Percentiles rank a stretch among this genome's conserved stretches.
Evolutionary conservation across 2,888 invertebrate species (phyloP).

Genomic region (Macrosoma leucophasiata): DNA sequence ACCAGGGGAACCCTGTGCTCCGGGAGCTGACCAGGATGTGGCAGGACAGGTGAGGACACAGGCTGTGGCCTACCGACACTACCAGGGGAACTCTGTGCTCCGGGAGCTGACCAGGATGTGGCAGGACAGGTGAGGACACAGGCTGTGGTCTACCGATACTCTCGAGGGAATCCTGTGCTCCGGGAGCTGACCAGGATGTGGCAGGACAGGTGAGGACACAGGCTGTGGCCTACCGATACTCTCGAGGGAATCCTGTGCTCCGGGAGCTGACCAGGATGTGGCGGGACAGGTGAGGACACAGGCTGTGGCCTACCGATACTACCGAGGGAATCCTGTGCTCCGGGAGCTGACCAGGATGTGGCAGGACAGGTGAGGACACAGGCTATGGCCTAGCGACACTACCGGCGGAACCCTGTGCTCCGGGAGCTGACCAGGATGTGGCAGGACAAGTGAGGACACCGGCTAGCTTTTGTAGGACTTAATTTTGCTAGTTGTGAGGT

Average conservation of each 20-base stretch:
- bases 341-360: slow-evolving; percentile 81
- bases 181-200: slow-evolving; percentile 81
- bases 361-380: slow-evolving; percentile 81
- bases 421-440: slow-evolving; percentile 81
- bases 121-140: slow-evolving; percentile 81
- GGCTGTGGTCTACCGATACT: slow-evolving; percentile 78
- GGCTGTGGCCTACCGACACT: slow-evolving; percentile 78
- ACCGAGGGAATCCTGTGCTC: slow-evolving; percentile 82
- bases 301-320: slow-evolving; percentile 78
- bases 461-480: too few relatives aligned
- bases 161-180: slow-evolving; percentile 81
- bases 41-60: slow-evolving; percentile 81
- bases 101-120: slow-evolving; percentile 81
- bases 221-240: slow-evolving; percentile 78
- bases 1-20: slow-evolving; percentile 82
- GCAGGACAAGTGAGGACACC: slow-evolving; percentile 79
- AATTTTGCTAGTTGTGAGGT: too few relatives aligned
- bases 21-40: slow-evolving; percentile 81
- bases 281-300: slow-evolving; percentile 81
- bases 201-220: slow-evolving; percentile 81
- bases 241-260: slow-evolving; percentile 81
- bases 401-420: slow-evolving; percentile 82
- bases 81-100: slow-evolving; percentile 82
- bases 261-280: slow-evolving; percentile 81
- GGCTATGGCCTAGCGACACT: slow-evolving; percentile 78